Percentiles rank a stretch among this genome's conserved stretches.
These are phyloP conservation scores for Propithecus deckenii DNA, from an alignment of 2,797 vertebrate genomes.

Conservation along the genomic window DNA sequence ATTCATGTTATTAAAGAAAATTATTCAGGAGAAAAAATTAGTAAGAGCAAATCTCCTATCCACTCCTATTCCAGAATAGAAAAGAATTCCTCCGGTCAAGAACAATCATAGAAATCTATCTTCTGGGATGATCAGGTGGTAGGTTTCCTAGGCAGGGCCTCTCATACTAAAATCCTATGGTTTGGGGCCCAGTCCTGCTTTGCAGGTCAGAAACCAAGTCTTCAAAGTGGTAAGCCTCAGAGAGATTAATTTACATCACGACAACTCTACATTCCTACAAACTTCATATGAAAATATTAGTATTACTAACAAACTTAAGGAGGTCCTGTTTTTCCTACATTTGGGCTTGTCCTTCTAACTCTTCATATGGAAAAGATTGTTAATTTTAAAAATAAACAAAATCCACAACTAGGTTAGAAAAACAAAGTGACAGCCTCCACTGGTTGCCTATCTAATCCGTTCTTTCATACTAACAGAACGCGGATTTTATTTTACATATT, in stretches of 20 bases:
- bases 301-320: slow-evolving; percentile 5
- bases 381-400: slow-evolving; percentile 32
- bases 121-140: not conserved
- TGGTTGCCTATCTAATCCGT: not conserved
- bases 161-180: not conserved
- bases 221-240: not conserved
- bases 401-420: not conserved
- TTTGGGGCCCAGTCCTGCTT: not conserved
- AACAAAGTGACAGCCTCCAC: not conserved
- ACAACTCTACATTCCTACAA: not conserved
- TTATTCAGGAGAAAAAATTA: not conserved
- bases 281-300: not conserved
- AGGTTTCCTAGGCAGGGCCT: not conserved
- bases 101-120: slow-evolving; percentile 9
- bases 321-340: not conserved
- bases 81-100: not conserved
- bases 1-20: not conserved
- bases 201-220: slow-evolving; percentile 20
- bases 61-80: not conserved
- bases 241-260: not conserved
- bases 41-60: not conserved
- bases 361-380: not conserved
- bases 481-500: slow-evolving; percentile 7
- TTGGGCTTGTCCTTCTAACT: not conserved
- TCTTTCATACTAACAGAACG: not conserved